Evolutionary conservation across 2,888 invertebrate species (phyloP), one percentile per base, ranked within the genome.

Genomic region (Thymelicus lineola): DNA sequence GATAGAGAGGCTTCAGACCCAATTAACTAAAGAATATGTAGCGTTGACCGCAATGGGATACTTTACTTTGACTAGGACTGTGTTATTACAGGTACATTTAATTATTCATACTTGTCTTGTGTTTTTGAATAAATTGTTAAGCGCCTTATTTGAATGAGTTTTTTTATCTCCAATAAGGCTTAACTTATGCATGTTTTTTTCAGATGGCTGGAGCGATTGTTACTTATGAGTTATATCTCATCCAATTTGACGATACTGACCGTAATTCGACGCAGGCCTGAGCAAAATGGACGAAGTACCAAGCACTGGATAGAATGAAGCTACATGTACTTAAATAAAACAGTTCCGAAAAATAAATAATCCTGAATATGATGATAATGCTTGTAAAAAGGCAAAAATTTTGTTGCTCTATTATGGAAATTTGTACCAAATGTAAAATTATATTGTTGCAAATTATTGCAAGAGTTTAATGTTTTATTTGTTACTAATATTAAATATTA

Each of bases 141-240:
- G 20, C 3, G 20, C 20, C 20, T 20, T 3, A 20, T 20, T 20
- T 20, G 3, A 28, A 28, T 2, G 28, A 28, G 28, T 28, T 28
- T 28, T 28, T 3, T 28, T 3, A 28, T 28, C 7, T 35, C n/a
- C 3, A 17, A 5, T 2, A 59, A 0, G n/a, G 6, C 12, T 15
- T 35, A 48, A 28, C 4, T 28, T 35, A 12, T 20, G 17, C 9
- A 15, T 36, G 0, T n/a, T 6, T 50, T 55, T 68, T 86, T 61
- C 83, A 95, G 95, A 94, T 95, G 75, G 94, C 94, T 14, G 95
- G 95, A 35, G 95, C 95, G 0, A 94, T 95, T 63, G 92, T 95
- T 12, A 95, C 95, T 0, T 95, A 95, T 74, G 95, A 95, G 80
- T 80, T 95, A 14, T 94, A 95, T 7, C 83, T 95, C n/a, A 91